Base-by-base conservation (phyloP, 2,888 invertebrate species). In the Calliphora vomitoria region DNA sequence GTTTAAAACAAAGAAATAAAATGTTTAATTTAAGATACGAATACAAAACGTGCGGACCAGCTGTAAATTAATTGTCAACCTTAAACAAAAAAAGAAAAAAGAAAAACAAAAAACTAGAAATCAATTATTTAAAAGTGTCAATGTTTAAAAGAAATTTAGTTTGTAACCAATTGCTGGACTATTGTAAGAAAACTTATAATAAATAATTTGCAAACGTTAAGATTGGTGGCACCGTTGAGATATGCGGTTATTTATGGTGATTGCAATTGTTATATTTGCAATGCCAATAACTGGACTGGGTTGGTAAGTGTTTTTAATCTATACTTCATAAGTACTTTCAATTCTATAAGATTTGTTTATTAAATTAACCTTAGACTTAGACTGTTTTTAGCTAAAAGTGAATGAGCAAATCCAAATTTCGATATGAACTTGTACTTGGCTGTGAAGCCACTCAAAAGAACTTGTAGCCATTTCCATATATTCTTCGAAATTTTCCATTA, bases 241-340 rank as follows among this genome's bases (percentile, higher is more conserved):
- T 93, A 96, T 96, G 96, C 96, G 96, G 95, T 95, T 96, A 94
- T 95, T 97, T 94, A 95, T 97, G 95, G 96, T 97, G 95, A 96
- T 96, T 94, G 95, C 97, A 94, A 97, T 96, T 94, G 95, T 97
- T 94, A 96, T 97, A 95, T 96, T 97, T 94, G 96, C 97, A 95
- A 97, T 96, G 95, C 97, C 97, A 95, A 96, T 97, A 95, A 96
- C 97, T 94, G 97, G 96, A 94, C 96, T 97, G 94, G 97, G 97
- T 95, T 97, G 97, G 97, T 97, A 95, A 96, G 97, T 88, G n/a
- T 50, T n/a, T 50, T n/a, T 50, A n/a, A 15, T 50, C 4, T 20
- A 55, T 20, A 18, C 4, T 18, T 18, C n/a, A n/a, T 47, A 53
- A 38, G 38, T 25, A n/a, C 5, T 50, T 50, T 50, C 50, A n/a